phyloP scores from a whole-genome alignment of 2,888 invertebrate genomes.

The Electrophaes corylata region DNA sequence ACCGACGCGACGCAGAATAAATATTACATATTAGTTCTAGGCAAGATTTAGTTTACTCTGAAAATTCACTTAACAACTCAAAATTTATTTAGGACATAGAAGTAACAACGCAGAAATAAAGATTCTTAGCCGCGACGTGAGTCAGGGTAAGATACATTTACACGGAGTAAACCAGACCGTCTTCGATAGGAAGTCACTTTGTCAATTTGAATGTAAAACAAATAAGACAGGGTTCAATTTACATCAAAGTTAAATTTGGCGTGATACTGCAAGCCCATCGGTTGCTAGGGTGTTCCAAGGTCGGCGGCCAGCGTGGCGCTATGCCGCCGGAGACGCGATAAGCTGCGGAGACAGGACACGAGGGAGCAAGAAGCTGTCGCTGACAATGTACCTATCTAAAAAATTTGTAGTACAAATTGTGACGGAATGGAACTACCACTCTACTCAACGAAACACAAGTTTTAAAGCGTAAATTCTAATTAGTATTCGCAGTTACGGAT shows the following conservation, averaged over 20 bases:
- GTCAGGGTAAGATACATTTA: too few relatives aligned
- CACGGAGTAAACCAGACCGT: too few relatives aligned
- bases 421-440: too few relatives aligned
- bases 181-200: not conserved
- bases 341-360: not conserved
- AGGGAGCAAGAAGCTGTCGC: constrained; percentile 9
- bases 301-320: constrained; percentile 5
- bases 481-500: too few relatives aligned
- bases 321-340: not conserved
- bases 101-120: too few relatives aligned
- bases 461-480: too few relatives aligned
- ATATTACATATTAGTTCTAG: not conserved
- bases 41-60: too few relatives aligned
- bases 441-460: too few relatives aligned
- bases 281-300: constrained; percentile 8
- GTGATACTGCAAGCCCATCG: not conserved
- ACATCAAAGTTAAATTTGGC: not conserved
- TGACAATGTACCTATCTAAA: not conserved
- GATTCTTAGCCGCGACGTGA: too few relatives aligned
- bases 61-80: too few relatives aligned
- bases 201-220: not conserved
- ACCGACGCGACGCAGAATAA: not conserved
- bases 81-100: too few relatives aligned
- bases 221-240: not conserved
- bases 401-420: too few relatives aligned